Evolutionary conservation across 1,140 invertebrate species (phyloP).

Genomic region (Sitobion miscanthi): DNA sequence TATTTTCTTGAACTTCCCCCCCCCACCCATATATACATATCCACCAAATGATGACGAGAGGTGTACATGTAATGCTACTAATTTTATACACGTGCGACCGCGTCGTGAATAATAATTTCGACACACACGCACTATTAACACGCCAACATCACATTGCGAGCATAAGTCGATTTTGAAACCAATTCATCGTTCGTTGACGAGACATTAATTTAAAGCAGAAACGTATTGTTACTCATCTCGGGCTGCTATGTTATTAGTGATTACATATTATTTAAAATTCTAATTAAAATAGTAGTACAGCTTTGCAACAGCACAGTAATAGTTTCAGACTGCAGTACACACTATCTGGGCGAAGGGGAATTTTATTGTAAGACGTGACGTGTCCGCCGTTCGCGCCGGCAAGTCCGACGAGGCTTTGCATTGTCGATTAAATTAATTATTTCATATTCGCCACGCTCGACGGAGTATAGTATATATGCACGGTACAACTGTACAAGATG

Average conservation of each 20-base stretch:
- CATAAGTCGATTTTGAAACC: neutral
- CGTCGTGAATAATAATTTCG: constrained; percentile 34
- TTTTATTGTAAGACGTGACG: neutral
- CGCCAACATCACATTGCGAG: neutral
- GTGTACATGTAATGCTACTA: neutral
- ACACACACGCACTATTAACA: neutral
- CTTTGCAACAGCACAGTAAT: neutral
- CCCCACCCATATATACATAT: neutral
- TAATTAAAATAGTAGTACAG: neutral
- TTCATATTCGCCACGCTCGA: neutral
- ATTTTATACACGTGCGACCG: neutral
- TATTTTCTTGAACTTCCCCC: neutral
- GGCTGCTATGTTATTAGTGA: neutral
- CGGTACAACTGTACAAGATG: neutral
- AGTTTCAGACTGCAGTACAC: neutral
- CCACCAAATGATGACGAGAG: neutral
- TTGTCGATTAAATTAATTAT: constrained; percentile 35
- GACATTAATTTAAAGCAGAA: neutral
- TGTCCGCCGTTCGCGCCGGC: neutral
- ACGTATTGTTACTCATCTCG: constrained; percentile 3
- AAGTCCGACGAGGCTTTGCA: neutral
- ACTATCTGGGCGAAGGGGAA: neutral
- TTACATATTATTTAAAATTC: neutral
- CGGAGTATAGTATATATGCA: neutral
- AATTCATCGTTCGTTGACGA: constrained; percentile 8